Conservation (phyloP, 2,888 invertebrate species). For the Drosophila anomalipes region DNA sequence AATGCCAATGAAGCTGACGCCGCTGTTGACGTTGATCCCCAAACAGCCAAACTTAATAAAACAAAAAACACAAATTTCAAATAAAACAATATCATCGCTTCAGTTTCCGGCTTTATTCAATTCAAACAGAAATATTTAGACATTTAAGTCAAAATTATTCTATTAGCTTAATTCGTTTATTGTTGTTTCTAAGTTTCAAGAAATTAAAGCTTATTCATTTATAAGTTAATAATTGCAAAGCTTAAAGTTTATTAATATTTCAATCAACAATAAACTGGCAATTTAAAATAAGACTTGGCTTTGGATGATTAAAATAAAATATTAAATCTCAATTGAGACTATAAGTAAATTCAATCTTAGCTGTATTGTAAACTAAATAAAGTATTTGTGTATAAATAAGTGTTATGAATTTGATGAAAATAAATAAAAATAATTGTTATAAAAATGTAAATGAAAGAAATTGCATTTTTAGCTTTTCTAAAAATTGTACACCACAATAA, state of each 20-base stretch:
- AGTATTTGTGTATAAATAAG: no score
- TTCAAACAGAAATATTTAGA: conserved; percentile 16
- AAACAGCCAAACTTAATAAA: conserved; percentile 13
- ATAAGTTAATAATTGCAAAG: neutral
- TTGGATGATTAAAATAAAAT: neutral
- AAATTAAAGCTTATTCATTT: neutral
- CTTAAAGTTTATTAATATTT: neutral
- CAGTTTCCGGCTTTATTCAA: conserved; percentile 71
- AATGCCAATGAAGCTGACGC: conserved; percentile 55
- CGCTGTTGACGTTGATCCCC: conserved; percentile 35
- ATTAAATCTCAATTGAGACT: neutral
- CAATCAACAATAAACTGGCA: neutral
- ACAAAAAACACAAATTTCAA: neutral
- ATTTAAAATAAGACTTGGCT: neutral
- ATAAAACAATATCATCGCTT: conserved; percentile 53
- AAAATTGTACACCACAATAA: neutral
- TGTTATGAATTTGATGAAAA: no score
- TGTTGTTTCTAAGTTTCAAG: neutral
- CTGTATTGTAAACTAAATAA: no score
- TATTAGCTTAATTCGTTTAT: conserved; percentile 45
- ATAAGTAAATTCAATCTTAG: neutral
- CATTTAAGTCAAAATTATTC: conserved; percentile 51
- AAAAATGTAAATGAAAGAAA: neutral
- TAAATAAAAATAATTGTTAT: neutral
- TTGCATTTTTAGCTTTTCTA: neutral